A percentile compares a stretch with the other conserved stretches of the same genome.
Evolutionary conservation across 2,797 vertebrate species (phyloP).

Genomic region (Xyrichtys novacula): DNA sequence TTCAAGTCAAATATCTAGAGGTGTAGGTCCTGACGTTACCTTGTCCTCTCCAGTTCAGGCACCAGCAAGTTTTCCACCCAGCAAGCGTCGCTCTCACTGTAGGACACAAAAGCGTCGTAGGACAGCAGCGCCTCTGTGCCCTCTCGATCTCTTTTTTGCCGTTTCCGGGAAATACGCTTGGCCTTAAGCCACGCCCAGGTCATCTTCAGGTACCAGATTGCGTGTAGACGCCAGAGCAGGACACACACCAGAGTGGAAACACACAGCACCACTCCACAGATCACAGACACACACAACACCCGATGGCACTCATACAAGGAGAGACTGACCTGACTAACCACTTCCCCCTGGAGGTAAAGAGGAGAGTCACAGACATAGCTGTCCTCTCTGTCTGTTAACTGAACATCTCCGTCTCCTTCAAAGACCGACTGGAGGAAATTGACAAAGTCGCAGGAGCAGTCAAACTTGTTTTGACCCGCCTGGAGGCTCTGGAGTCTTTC

Average conservation of each 20-base stretch:
- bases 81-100: constrained; percentile 86
- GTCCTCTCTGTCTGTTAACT: constrained; percentile 38
- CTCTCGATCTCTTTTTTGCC: fast-evolving
- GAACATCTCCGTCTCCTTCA: not conserved
- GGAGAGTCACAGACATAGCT: constrained; percentile 69
- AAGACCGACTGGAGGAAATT: constrained; percentile 46
- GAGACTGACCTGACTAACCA: constrained; percentile 54
- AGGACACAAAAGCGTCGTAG: constrained; percentile 76
- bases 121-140: constrained; percentile 23
- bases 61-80: constrained; percentile 91
- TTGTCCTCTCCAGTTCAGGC: constrained; percentile 71
- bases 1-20: no score
- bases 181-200: constrained; percentile 70
- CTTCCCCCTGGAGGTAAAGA: constrained; percentile 48
- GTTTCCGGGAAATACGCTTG: constrained; percentile 43
- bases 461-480: constrained; percentile 64
- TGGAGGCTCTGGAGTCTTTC: constrained; percentile 52
- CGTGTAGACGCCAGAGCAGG: constrained; percentile 61
- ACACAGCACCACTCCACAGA: constrained; percentile 45
- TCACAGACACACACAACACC: constrained; percentile 53
- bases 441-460: constrained; percentile 72
- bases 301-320: constrained; percentile 46
- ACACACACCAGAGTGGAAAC: not conserved
- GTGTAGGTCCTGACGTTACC: constrained; percentile 23
- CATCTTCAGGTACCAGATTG: constrained; percentile 73